Evolutionary conservation across 2,113 vertebrate genomes (phyloP).

Genomic region (Strigops habroptila): DNA sequence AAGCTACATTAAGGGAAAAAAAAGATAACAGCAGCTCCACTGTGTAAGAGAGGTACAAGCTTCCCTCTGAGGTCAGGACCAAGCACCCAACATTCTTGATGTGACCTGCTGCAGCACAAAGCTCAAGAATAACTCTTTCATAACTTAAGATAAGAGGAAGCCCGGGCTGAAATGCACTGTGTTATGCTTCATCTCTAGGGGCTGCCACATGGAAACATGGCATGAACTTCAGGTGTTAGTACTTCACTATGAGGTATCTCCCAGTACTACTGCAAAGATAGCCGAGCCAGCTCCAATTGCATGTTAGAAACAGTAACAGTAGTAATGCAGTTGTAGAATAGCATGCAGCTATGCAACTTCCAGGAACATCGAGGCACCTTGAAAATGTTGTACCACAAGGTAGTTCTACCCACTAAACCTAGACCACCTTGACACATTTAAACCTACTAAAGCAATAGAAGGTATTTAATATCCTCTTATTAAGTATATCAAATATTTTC

Average conservation of each 20-base stretch:
- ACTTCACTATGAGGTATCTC: neutral
- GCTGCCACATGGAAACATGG: neutral
- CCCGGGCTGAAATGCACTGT: neutral
- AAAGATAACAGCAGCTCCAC: neutral
- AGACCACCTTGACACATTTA: neutral
- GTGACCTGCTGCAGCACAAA: neutral
- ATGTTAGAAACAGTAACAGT: neutral
- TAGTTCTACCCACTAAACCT: neutral
- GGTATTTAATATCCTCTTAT: neutral
- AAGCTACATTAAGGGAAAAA: neutral
- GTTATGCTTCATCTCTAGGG: neutral
- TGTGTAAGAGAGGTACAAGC: neutral
- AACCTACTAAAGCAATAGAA: neutral
- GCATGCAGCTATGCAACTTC: neutral
- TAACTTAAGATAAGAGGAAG: neutral
- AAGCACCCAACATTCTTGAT: neutral
- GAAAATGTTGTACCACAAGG: neutral
- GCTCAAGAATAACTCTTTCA: neutral
- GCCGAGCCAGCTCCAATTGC: neutral
- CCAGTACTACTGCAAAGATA: neutral
- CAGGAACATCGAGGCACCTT: neutral
- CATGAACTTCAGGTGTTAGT: neutral
- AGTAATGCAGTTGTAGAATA: neutral
- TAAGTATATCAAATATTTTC: neutral
- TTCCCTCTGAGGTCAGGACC: neutral